These are phyloP conservation scores for Nasua narica DNA, from an alignment of 2,797 vertebrate genomes.

Conservation along the genomic window DNA sequence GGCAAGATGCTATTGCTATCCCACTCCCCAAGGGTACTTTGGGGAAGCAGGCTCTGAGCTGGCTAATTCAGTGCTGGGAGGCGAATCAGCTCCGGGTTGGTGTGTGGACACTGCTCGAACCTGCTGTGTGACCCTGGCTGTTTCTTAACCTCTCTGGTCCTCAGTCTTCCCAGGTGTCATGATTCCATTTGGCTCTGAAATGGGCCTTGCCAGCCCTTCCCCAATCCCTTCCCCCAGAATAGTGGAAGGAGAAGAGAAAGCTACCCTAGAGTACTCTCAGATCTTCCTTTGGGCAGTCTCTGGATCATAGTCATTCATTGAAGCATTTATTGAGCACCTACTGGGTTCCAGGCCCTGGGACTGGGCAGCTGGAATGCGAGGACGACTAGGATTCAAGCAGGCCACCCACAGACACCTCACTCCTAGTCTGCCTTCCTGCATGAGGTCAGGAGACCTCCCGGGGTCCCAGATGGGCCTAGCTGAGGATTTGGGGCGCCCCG, in stretches of 20 bases:
- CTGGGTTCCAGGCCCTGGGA: background rate
- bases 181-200: background rate
- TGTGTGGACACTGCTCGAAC: background rate
- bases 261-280: background rate
- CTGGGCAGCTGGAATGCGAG: background rate
- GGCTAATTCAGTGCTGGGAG: too few species aligned
- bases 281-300: background rate
- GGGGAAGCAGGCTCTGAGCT: background rate
- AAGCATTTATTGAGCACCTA: slow-evolving; percentile 33
- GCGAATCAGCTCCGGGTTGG: background rate
- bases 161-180: background rate
- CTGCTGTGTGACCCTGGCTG: background rate
- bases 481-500: background rate
- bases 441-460: background rate
- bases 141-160: background rate
- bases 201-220: background rate
- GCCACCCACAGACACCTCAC: background rate
- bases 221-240: background rate
- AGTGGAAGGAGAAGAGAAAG: background rate
- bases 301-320: background rate
- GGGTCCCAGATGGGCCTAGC: slow-evolving; percentile 11
- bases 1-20: too few species aligned
- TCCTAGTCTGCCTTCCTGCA: background rate
- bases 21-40: background rate
- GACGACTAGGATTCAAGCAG: background rate